Base-by-base conservation (phyloP, 2,888 invertebrate species). In the Pyrrhia umbra region DNA sequence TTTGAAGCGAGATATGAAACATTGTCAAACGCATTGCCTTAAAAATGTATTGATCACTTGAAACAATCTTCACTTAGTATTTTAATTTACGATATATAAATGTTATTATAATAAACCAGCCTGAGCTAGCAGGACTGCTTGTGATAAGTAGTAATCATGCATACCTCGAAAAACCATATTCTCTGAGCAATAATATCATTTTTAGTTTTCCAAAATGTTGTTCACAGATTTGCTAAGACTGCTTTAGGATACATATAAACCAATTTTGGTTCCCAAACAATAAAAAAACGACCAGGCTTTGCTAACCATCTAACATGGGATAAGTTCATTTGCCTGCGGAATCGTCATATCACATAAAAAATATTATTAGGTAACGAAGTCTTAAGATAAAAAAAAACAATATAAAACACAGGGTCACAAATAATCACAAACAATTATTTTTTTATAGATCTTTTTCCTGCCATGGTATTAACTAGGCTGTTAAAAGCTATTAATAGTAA, bases 111-210 rank as follows among this genome's bases (percentile, higher is more conserved):
- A 47, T 47, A 51, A 23, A 34, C 15, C 13, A 50, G 40, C 45
- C 34, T 25, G 34, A 18, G 16, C 47, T 37, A 46, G 30, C 51
- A 40, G 61, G 18, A 27, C 37, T 51, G 34, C 20, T 67, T 72
- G 70, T 71, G 62, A 73, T 71, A 62, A 47, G 23, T 67, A 56
- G 51, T 72, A 56, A 40, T 8, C 27, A 46, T 49, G 5, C 18
- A 15, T 56, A 40, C 18, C 37, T 10, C 43, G 23, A 20, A 43
- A 43, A 23, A 43, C n/a, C 56, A 56, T 56, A 65, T 56, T 56
- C 40, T 10, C 37, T 42, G 15, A 23, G 23, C 21, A 18, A 37
- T 23, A 23, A 27, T 27, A 27, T 34, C 6, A 34, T 34, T 34
- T 34, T 13, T 34, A n/a, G n/a, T 34, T n/a, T 34, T 34, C 34